Evolutionary conservation across 2,797 vertebrate genomes (phyloP).

Genomic region (Pipistrellus pygmaeus): DNA sequence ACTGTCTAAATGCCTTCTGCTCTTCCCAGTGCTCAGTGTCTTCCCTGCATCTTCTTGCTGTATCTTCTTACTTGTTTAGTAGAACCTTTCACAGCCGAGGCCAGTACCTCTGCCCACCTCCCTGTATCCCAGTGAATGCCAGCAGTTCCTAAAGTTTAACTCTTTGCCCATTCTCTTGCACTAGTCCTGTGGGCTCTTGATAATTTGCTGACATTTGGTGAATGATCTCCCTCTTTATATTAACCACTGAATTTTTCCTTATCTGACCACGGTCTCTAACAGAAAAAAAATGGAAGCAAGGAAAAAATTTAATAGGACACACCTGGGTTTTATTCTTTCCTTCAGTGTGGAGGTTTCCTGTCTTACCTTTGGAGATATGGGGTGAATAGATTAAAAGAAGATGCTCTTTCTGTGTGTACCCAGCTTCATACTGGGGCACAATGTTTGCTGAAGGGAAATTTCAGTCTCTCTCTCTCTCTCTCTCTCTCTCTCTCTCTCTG

Average conservation of each 20-base stretch:
- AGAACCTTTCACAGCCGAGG: background rate
- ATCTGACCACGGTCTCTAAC: background rate
- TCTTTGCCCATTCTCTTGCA: background rate
- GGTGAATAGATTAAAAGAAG: background rate
- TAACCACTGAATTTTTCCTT: background rate
- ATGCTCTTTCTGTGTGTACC: background rate
- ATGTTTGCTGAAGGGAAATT: background rate
- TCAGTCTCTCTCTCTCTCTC: background rate
- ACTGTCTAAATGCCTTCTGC: no score
- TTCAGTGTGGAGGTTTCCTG: background rate
- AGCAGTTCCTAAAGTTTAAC: background rate
- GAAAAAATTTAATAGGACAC: background rate
- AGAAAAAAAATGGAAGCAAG: background rate
- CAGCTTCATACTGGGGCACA: background rate
- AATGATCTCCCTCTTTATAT: background rate
- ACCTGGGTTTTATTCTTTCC: background rate
- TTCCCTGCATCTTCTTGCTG: no score
- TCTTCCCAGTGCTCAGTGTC: background rate
- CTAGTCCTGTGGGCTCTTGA: background rate
- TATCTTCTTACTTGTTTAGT: no score
- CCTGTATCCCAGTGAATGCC: rapidly evolving
- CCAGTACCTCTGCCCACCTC: rapidly evolving
- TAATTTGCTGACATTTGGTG: background rate
- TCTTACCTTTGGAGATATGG: background rate
- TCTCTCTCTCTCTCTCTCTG: background rate